These are phyloP conservation scores for Halcyon leucocephala DNA, from an alignment of 2,797 vertebrate species.

Conservation along the genomic window DNA sequence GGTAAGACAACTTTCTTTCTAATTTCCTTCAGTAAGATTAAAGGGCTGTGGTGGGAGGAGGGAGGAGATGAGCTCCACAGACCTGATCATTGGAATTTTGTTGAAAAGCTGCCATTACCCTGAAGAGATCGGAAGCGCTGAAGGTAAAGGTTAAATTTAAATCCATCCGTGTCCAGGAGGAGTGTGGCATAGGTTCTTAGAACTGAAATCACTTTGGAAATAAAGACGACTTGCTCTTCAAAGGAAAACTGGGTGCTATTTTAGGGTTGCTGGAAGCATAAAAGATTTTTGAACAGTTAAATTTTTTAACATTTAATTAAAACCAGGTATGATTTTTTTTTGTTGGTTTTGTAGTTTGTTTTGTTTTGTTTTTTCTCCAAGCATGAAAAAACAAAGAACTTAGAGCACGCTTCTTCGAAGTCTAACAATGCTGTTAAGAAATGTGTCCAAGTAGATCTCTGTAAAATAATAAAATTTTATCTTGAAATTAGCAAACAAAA, in stretches of 20 bases:
- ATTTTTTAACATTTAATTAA: neutral
- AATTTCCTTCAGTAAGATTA: slow-evolving; percentile 63
- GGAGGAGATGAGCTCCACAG: slow-evolving; percentile 31
- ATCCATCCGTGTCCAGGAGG: neutral
- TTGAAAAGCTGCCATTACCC: slow-evolving; percentile 7
- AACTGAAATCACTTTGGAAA: neutral
- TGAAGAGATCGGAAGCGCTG: slow-evolving; percentile 13
- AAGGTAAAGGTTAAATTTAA: slow-evolving; percentile 22
- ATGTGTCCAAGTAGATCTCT: slow-evolving; percentile 2
- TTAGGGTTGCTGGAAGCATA: neutral
- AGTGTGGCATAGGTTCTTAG: neutral
- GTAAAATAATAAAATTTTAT: slow-evolving; percentile 22
- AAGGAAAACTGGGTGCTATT: neutral
- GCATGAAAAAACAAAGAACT: neutral
- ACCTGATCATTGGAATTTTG: neutral
- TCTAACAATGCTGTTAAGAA: neutral
- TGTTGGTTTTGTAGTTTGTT: neutral
- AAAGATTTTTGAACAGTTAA: neutral
- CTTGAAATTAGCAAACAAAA: neutral
- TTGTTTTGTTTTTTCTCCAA: neutral
- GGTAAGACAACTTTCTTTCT: slow-evolving; percentile 89
- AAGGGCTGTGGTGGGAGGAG: slow-evolving; percentile 58
- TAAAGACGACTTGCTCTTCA: neutral
- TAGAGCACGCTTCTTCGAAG: neutral
- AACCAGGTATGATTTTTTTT: neutral